Evolutionary conservation across 2,888 invertebrate genomes (phyloP).

Genomic region (Netelia melanura): DNA sequence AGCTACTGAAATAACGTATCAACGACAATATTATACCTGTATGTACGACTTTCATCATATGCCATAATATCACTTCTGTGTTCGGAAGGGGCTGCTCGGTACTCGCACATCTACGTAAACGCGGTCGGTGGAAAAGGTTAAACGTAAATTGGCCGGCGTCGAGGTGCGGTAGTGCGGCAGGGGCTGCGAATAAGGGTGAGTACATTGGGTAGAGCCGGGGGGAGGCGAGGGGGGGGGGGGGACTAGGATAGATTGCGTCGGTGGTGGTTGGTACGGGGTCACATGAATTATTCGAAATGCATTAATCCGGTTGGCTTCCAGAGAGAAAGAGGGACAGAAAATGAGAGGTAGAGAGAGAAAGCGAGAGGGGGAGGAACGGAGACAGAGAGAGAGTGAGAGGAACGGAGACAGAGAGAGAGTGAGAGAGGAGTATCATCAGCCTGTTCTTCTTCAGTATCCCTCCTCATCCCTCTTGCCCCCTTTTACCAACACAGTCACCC

Average conservation of each 20-base stretch:
- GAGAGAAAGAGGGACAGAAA: conserved; percentile 68
- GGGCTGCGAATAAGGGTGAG: not conserved
- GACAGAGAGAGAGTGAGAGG: conserved; percentile 49
- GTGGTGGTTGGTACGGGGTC: conserved; percentile 50
- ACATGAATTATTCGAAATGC: conserved; percentile 79
- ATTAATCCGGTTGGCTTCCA: conserved; percentile 79
- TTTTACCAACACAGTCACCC: conserved; percentile 13
- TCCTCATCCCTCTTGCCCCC: not conserved
- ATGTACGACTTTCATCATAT: not conserved
- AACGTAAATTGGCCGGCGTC: conserved; percentile 68
- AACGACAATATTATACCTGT: not conserved
- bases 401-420: conserved; percentile 44
- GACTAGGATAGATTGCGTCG: conserved; percentile 40
- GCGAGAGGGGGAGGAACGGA: conserved; percentile 51
- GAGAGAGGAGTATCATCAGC: conserved; percentile 49
- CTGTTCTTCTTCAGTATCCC: not conserved
- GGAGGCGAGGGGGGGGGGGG: not conserved
- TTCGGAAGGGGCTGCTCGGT: not conserved
- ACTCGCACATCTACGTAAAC: conserved; percentile 40
- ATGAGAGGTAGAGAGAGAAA: conserved; percentile 44
- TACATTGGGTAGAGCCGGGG: not conserved
- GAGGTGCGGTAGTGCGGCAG: conserved; percentile 43
- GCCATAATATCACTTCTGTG: conserved; percentile 14
- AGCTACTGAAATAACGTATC: conserved; percentile 9
- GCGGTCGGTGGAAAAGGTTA: conserved; percentile 54